Evolutionary conservation across 35 echinoderm and acorn worm species (phyloP).

Genomic region (Holothuria glaberrima): DNA sequence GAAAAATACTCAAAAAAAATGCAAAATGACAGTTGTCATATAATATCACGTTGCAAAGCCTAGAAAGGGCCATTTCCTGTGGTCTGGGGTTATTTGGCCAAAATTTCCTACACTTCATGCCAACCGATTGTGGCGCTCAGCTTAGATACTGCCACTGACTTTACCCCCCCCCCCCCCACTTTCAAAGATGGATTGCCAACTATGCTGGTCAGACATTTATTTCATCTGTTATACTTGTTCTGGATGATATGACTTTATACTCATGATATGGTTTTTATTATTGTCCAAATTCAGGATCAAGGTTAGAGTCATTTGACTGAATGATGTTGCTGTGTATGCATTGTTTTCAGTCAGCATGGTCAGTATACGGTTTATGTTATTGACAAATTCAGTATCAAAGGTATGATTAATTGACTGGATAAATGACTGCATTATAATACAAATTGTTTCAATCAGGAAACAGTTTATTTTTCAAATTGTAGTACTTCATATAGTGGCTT

Average conservation of each 20-base stretch:
- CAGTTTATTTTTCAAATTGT: neutral
- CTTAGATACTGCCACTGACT: too few species aligned
- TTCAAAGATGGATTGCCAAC: neutral
- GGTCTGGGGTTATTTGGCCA: too few species aligned
- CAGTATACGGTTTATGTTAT: too few species aligned
- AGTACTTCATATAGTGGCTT: neutral
- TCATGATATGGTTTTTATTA: neutral
- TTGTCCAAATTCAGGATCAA: too few species aligned
- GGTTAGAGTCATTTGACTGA: conserved; percentile 7
- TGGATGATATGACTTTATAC: neutral
- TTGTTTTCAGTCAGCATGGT: too few species aligned
- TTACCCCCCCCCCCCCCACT: neutral
- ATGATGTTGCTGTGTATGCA: neutral
- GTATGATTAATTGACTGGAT: neutral
- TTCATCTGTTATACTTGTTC: conserved; percentile 8
- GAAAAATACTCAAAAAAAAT: neutral
- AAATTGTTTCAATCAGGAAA: conserved; percentile 1
- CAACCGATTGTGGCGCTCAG: too few species aligned
- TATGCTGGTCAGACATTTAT: neutral
- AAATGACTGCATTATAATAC: conserved; percentile 8
- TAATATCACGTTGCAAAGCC: too few species aligned
- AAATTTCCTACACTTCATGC: too few species aligned
- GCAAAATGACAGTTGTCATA: neutral
- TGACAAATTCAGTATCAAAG: too few species aligned
- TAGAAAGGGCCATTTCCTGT: too few species aligned